Percentiles rank a stretch among this genome's conserved stretches.
These are phyloP conservation scores for Papilio machaon DNA, from an alignment of 1,140 invertebrate genomes.

Conservation along the genomic window DNA sequence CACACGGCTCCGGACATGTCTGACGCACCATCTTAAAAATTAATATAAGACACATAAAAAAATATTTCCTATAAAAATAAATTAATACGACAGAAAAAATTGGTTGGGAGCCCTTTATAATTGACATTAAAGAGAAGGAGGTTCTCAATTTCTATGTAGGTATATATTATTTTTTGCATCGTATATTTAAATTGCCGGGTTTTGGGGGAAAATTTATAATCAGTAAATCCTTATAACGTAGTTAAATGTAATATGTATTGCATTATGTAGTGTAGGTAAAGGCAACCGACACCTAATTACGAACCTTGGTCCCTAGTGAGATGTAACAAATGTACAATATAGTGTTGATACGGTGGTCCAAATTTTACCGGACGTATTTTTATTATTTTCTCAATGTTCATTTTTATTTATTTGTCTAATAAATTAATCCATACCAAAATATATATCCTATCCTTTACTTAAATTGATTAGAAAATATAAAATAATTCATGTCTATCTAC, in stretches of 20 bases:
- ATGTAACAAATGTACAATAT: background rate
- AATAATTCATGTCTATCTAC: background rate
- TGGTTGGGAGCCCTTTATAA: background rate
- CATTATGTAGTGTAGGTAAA: background rate
- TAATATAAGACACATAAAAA: too few relatives aligned
- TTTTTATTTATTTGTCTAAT: background rate
- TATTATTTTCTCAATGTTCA: too few relatives aligned
- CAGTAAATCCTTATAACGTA: background rate
- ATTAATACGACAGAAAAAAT: too few relatives aligned
- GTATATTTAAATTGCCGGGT: background rate
- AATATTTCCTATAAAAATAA: too few relatives aligned
- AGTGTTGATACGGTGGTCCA: too few relatives aligned
- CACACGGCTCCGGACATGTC: conserved; percentile 72
- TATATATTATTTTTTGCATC: background rate
- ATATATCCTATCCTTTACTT: too few relatives aligned
- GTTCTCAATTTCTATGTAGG: too few relatives aligned
- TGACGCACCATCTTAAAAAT: conserved; percentile 63
- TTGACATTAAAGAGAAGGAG: background rate
- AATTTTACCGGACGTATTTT: background rate
- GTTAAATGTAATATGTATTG: background rate
- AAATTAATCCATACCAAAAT: too few relatives aligned
- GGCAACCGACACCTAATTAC: background rate
- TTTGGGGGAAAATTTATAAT: background rate
- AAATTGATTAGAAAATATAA: background rate
- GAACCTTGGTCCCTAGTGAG: background rate